Evolutionary conservation across 2,113 vertebrate species (phyloP).

Genomic region (Ariopsis seemanni): DNA sequence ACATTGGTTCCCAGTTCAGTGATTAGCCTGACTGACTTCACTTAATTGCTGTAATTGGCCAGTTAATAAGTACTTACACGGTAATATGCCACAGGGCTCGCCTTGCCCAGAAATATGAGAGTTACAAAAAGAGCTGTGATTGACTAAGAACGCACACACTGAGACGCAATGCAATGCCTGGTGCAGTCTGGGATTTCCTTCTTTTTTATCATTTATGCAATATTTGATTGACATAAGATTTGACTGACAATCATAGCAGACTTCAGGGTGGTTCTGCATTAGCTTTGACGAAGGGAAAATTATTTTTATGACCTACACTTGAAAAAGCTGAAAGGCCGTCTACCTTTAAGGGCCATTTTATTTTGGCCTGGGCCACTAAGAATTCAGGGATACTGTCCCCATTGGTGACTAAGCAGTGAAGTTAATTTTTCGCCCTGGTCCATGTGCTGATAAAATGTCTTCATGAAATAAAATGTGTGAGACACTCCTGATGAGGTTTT

Average conservation of each 20-base stretch:
- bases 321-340: neutral
- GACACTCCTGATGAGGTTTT: neutral
- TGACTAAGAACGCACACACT: neutral
- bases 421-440: too few species aligned
- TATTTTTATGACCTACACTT: too few species aligned
- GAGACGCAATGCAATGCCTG: neutral
- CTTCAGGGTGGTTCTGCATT: neutral
- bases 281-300: neutral
- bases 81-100: conserved; percentile 35
- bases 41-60: conserved; percentile 53
- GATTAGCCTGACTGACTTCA: conserved; percentile 50
- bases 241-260: conserved; percentile 13
- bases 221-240: conserved; percentile 15
- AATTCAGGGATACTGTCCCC: too few species aligned
- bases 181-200: neutral
- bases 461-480: neutral
- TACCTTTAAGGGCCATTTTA: too few species aligned
- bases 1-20: conserved; percentile 41
- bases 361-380: too few species aligned
- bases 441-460: neutral
- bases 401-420: too few species aligned
- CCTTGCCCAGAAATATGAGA: conserved; percentile 35
- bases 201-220: neutral
- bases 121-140: conserved; percentile 1
- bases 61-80: conserved; percentile 48